Evolutionary conservation across 1,140 invertebrate species (phyloP), one percentile per base, ranked within the genome.

Genomic region (Heliconius nattereri): DNA sequence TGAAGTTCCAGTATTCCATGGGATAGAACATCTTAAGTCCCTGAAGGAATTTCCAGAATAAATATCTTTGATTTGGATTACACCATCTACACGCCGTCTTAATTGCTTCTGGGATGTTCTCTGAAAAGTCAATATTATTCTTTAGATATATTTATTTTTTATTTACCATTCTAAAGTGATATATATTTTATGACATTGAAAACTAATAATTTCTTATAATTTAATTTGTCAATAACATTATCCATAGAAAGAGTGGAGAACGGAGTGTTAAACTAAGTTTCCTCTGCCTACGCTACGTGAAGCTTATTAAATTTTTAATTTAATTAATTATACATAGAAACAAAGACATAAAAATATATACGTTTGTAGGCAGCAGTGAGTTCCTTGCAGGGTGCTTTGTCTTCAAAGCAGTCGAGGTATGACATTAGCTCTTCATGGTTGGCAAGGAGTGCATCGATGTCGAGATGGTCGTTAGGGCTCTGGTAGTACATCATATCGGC

Each of bases 381-480:
- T 40, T 76, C 78, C 1, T 23, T 40, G 16, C 78, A 80, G 20
- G 78, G 70, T 37, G 20, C 52, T 73, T 20, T 72, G 9, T 60
- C 78, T 70, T 71, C 16, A 60, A 70, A 54, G 60, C 78, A 79
- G 40, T 79, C 60, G 7, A 79, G 7, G 16, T 26, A 79, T 7
- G 49, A 19, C 11, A 45, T 9, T n/a, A 71, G 19, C 23, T 19
- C 5, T 26, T 3, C 3, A 1, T 1, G 13, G 13, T 78, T 54
- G n/a, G 49, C 71, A n/a, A 78, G n/a, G 1, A 90, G 11, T 1
- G 72, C 78, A 3, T 86, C 83, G 7, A 88, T 73, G 29, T 89
- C 87, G n/a, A 88, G 29, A 70, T 89, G 52, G 29, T 90, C 89
- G 29, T 90, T 84, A 11, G 85, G 80, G 0, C 84, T 74, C 29